Base-by-base conservation (phyloP, 2,113 vertebrate species). In the Perca flavescens region DNA sequence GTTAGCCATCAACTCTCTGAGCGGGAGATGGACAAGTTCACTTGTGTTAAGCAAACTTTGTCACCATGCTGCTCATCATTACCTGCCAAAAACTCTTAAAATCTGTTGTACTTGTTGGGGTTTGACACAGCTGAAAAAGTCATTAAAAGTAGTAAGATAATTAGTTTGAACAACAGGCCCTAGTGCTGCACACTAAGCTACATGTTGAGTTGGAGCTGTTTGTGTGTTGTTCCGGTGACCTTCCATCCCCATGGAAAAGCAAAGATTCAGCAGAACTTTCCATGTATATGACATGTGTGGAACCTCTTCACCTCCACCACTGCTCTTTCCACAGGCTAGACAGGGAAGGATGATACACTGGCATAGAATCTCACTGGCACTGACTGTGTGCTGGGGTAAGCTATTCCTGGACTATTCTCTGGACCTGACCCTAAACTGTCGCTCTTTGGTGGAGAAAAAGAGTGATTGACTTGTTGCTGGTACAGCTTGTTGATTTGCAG, bases 161-260 rank as follows among this genome's bases (percentile, higher is more conserved):
- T 85, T 89, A 43, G 40, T 57, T 73, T 57, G 78, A 90, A 90
- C 84, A 89, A 85, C 84, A 77, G 49, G 65, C 52, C 54, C 43
- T 79, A 88, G 67, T 89, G 47, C 76, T 40, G 71, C 46, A 31
- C 22, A 54, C 69, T 65, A 34, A 62, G 71, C 77, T 69, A 76
- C 74, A 84, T 56, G 65, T 81, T 47, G 77, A 83, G 74, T 67
- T 78, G 82, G 77, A 88, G 82, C 50, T 69, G 80, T 85, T 85
- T 88, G 80, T 52, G 57, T 68, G 80, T 77, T 88, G 79, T 92
- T 91, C 85, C 86, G 76, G 85, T 86, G 91, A 89, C 90, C 90
- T 91, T 92, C 76, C 67, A 85, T 91, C 80, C 75, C 69, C 85
- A 87, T 90, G 92, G 89, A 93, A 93, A 94, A 88, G 78, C 77